A percentile compares a stretch with the other conserved stretches of the same genome.
Evolutionary conservation across 2,113 vertebrate species (phyloP).

Genomic region (Panthera tigris): DNA sequence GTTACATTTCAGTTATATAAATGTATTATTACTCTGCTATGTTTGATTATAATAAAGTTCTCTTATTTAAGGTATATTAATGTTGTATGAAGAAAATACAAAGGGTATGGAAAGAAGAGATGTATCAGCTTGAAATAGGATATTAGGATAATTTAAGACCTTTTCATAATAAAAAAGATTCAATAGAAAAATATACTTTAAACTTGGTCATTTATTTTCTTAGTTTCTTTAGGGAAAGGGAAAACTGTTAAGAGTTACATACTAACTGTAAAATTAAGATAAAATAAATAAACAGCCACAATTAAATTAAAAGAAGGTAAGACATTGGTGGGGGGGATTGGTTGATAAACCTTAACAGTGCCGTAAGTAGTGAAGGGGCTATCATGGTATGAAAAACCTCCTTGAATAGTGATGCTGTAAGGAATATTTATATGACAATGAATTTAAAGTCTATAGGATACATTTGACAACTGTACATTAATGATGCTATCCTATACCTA

Average conservation of each 20-base stretch:
- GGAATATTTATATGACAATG: neutral
- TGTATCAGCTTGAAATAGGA: neutral
- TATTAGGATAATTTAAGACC: neutral
- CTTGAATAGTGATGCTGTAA: neutral
- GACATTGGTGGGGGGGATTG: neutral
- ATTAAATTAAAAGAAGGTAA: neutral
- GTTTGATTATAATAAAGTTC: neutral
- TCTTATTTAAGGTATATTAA: neutral
- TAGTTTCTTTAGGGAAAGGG: neutral
- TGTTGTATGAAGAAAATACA: neutral
- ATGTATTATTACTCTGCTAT: neutral
- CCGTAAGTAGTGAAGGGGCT: neutral
- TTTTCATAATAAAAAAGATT: neutral
- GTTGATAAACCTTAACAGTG: neutral
- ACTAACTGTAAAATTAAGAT: neutral
- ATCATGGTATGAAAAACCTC: neutral
- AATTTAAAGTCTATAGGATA: neutral
- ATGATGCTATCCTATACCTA: neutral
- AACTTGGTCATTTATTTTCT: neutral
- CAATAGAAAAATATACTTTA: neutral
- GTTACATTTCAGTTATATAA: neutral
- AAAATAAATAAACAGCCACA: neutral
- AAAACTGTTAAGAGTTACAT: neutral
- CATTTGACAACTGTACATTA: neutral
- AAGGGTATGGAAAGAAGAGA: neutral